phyloP scores from a whole-genome alignment of 2,797 vertebrate genomes.

The Arrhamphus sclerolepis region DNA sequence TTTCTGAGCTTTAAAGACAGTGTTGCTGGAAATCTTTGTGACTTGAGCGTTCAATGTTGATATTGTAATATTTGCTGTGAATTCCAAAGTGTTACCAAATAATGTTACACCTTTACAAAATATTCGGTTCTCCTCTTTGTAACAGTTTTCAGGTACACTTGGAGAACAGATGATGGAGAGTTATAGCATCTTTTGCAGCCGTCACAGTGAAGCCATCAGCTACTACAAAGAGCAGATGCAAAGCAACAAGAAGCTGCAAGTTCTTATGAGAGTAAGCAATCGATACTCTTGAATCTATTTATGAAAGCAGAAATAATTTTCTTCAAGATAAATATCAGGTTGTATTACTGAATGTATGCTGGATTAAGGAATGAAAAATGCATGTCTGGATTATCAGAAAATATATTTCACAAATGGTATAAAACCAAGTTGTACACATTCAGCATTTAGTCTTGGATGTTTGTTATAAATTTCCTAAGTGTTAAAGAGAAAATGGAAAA shows the following conservation, averaged over 20 bases:
- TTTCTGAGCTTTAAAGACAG: neutral
- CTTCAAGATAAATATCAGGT: neutral
- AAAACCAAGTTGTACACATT: no score
- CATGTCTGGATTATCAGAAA: neutral
- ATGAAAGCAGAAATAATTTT: neutral
- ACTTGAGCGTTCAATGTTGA: no score
- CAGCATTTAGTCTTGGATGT: no score
- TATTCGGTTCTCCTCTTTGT: neutral
- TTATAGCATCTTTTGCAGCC: conserved; percentile 88
- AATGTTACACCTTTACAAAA: neutral
- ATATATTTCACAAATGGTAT: no score
- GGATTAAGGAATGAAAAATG: neutral
- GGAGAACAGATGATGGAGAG: conserved; percentile 84
- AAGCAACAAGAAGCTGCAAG: conserved; percentile 92
- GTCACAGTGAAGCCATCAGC: conserved; percentile 83
- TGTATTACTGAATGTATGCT: no score
- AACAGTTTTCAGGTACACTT: conserved; percentile 88
- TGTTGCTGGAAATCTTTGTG: no score
- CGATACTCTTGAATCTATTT: neutral
- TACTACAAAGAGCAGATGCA: conserved; percentile 90
- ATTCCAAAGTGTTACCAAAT: no score
- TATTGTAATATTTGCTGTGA: no score
- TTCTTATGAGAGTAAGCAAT: conserved; percentile 84
- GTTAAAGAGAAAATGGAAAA: no score
- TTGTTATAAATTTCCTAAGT: no score